A percentile compares a stretch with the other conserved stretches of the same genome.
phyloP scores from a whole-genome alignment of 2,888 invertebrate genomes.

The Xylota segnis region DNA sequence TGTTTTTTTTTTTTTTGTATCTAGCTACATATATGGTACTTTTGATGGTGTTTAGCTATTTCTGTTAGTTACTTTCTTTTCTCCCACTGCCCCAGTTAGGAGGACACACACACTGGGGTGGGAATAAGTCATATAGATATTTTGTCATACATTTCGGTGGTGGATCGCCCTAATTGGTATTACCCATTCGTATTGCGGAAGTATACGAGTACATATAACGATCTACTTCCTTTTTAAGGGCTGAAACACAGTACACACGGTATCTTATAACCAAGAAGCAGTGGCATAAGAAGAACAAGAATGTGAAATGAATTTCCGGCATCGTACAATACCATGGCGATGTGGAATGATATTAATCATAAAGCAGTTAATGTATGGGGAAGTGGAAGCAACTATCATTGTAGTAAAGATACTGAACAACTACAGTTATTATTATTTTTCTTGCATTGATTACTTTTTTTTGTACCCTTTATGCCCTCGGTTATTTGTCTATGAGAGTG shows the following conservation, averaged over 20 bases:
- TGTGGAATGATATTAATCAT: conserved; percentile 56
- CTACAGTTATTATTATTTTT: conserved; percentile 64
- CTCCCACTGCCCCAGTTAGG: conserved; percentile 72
- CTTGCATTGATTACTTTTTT: conserved; percentile 52
- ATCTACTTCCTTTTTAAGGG: conserved; percentile 48
- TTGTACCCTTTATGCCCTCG: conserved; percentile 28
- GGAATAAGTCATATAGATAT: conserved; percentile 5
- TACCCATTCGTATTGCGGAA: conserved; percentile 47
- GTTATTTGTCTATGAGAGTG: not conserved
- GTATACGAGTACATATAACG: not conserved
- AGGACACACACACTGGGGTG: conserved; percentile 17
- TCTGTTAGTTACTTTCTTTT: conserved; percentile 46
- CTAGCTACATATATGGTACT: not conserved
- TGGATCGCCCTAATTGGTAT: not conserved
- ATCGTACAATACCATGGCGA: conserved; percentile 5
- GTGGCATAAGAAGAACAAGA: conserved; percentile 27
- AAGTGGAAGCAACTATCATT: conserved; percentile 48
- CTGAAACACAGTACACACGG: not conserved
- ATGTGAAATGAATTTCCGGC: conserved; percentile 69
- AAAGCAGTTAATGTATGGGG: conserved; percentile 63
- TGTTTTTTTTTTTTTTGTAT: too few relatives aligned
- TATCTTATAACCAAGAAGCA: conserved; percentile 18
- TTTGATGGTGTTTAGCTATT: not conserved
- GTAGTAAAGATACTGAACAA: conserved; percentile 19
- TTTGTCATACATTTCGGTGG: not conserved